Conservation (phyloP, 2,797 vertebrate genomes). For the Chelidonichthys spinosus region DNA sequence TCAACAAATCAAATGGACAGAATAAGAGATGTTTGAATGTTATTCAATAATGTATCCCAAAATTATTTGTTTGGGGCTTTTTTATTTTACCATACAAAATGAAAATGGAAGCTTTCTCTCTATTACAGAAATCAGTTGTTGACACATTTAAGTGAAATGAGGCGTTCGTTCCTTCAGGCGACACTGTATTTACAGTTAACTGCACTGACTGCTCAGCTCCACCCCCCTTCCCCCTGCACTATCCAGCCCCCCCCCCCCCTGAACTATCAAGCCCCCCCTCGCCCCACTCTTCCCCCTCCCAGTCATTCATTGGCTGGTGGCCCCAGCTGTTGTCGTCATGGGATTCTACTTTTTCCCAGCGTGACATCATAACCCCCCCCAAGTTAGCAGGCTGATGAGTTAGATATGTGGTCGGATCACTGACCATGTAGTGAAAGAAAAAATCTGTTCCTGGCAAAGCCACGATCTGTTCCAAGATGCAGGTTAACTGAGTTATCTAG, state of each 20-base stretch:
- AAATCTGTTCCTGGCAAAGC: no score
- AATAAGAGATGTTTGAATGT: no score
- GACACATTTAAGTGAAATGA: constrained; percentile 34
- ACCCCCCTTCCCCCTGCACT: no score
- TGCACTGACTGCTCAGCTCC: constrained; percentile 2
- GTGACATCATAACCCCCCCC: constrained; percentile 27
- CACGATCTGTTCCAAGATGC: background rate
- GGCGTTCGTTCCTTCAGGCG: constrained; percentile 34
- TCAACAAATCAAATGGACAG: no score
- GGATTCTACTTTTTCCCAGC: constrained; percentile 44
- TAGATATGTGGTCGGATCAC: background rate
- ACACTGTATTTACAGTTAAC: constrained; percentile 43
- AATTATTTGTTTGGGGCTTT: no score
- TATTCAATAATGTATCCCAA: no score
- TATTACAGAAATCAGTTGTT: background rate
- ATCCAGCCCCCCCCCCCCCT: background rate
- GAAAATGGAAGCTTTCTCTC: background rate
- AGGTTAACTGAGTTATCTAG: background rate
- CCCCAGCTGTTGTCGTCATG: constrained; percentile 42
- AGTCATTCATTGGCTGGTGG: constrained; percentile 27
- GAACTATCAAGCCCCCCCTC: background rate
- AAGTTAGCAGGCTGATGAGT: background rate
- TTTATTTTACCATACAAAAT: background rate
- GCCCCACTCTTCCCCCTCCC: background rate
- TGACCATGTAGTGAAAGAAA: no score